Evolutionary conservation across 2,797 vertebrate genomes (phyloP), one percentile per base, ranked within the genome.

Genomic region (Micromesistius poutassou): DNA sequence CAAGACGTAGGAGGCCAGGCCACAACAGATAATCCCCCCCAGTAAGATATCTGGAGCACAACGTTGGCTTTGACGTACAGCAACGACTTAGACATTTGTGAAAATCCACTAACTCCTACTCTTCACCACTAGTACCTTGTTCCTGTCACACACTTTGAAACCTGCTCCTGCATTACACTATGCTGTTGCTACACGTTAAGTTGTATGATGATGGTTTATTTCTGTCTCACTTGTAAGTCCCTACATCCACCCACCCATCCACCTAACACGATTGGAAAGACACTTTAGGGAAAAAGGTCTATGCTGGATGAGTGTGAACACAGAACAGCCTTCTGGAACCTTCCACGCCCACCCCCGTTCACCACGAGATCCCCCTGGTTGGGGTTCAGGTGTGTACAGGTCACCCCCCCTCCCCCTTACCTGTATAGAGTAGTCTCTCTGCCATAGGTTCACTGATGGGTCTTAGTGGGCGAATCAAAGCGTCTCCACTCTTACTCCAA

Each of bases 391-490:
- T 55, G 35, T 75, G 35, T 73, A 71, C n/a, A 14, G 66, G 35
- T 68, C 70, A 36, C 50, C 73, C 22, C n/a, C 72, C 40, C 14
- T 31, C 42, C 36, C 33, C 79, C 85, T 82, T 84, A 92, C 91
- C 90, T 89, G 87, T 80, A 86, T 76, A 78, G 77, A 79, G 81
- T 81, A 85, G 86, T 83, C 81, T 87, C 79, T 90, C 78, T 90
- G 89, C 91, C 92, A 92, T 91, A 88, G 86, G 89, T 82, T 90
- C 85, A 77, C 73, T 85, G 82, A 84, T 16, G 28, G 35, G 85
- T 80, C 73, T 78, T 82, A 10, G 80, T 80, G 62, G 77, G 78
- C 82, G 22, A 79, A 82, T 87, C 78, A 84, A 81, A 73, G 80
- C 77, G 71, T 70, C 83, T 76, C 71, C 22, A 73, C 81, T 76